Base-by-base conservation (phyloP, 2,888 invertebrate species). In the Metacarcinus magister region DNA sequence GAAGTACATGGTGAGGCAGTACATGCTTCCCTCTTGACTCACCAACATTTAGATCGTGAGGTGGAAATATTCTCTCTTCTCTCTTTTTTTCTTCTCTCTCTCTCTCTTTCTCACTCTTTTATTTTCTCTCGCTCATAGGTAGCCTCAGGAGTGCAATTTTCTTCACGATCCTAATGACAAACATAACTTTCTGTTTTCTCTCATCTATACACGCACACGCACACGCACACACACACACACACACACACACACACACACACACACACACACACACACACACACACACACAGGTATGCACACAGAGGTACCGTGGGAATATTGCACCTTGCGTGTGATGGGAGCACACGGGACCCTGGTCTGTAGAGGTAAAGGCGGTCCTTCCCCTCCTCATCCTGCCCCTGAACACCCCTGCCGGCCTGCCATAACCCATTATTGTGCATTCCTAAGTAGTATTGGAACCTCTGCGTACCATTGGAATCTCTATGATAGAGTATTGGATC, bases 71-170 rank as follows among this genome's bases (percentile, higher is more conserved):
- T n/a, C n/a, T n/a, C n/a, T n/a, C n/a, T n/a, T n/a, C n/a, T n/a
- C 90, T 95, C 90, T 48, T 90, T 75, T 95, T 67, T 95, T 92
- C 82, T 82, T 92, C 95, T 92, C 95, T 95, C 95, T 92, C 92
- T 92, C 95, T 95, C 95, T 95, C 92, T 92, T 75, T 95, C 95
- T 95, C 95, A 90, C 95, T 95, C 95, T 95, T 90, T 95, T 90
- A 54, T 90, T 95, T 90, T 95, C 95, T 95, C 95, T 95, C 46
- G 90, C 95, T 95, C 46, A 48, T 13, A 28, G 32, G 82, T 82
- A 90, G 46, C 46, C 16, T 60, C 5, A 90, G 8, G 32, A 28
- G 16, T 0, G 0, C 93, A 39, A 93, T 32, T 44, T 93, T 44
- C 75, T 32, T 44, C 60, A 46, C 46, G 46, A 44, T 28, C 44